A percentile compares a stretch with the other conserved stretches of the same genome.
These are phyloP conservation scores for Ooceraea biroi DNA, from an alignment of 1,140 invertebrate genomes.

Conservation along the genomic window DNA sequence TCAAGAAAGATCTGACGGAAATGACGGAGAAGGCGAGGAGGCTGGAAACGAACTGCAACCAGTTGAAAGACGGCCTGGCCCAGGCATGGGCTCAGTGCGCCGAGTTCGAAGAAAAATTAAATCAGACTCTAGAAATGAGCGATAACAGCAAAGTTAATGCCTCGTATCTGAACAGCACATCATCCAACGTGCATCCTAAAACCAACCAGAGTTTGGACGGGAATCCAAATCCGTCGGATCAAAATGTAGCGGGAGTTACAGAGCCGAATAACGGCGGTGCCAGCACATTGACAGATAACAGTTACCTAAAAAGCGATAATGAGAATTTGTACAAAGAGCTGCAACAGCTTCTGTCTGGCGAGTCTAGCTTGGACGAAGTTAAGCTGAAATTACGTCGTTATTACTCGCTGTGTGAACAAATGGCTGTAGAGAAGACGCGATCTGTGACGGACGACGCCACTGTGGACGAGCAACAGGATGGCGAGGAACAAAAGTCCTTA, in stretches of 20 bases:
- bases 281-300: background rate
- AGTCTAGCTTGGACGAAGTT: slow-evolving; percentile 68
- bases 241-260: background rate
- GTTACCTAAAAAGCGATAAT: slow-evolving; percentile 61
- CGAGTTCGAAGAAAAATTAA: slow-evolving; percentile 87
- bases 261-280: background rate
- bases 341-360: slow-evolving; percentile 44
- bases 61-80: slow-evolving; percentile 88
- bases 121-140: slow-evolving; percentile 85
- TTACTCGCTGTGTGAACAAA: slow-evolving; percentile 66
- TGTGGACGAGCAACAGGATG: slow-evolving; percentile 64
- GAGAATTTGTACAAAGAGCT: slow-evolving; percentile 68
- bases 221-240: background rate
- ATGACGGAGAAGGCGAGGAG: slow-evolving; percentile 88
- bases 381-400: slow-evolving; percentile 68
- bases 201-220: slow-evolving; percentile 8
- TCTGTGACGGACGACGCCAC: slow-evolving; percentile 60
- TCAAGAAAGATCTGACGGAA: slow-evolving; percentile 88
- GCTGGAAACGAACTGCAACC: slow-evolving; percentile 87
- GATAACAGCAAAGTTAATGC: slow-evolving; percentile 79
- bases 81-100: slow-evolving; percentile 88
- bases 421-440: slow-evolving; percentile 71
- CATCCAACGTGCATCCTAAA: slow-evolving; percentile 4
- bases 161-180: slow-evolving; percentile 32
- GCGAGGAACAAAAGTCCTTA: slow-evolving; percentile 56